Evolutionary conservation across 2,888 invertebrate genomes (phyloP).

Genomic region (Tinea pellionella): DNA sequence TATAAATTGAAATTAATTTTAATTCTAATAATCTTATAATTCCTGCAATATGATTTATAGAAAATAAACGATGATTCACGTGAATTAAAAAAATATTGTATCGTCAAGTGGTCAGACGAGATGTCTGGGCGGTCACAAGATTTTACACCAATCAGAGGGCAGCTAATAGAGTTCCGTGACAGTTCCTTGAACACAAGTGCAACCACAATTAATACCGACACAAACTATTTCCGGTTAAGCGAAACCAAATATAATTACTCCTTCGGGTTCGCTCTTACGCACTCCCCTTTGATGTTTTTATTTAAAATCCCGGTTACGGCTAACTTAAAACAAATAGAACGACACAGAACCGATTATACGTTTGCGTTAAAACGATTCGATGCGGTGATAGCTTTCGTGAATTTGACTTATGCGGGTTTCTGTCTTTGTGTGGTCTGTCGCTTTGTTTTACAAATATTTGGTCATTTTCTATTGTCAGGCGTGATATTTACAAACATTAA

Average conservation of each 20-base stretch:
- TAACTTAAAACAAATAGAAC: conserved; percentile 68
- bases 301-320: conserved; percentile 60
- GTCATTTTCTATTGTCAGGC: background rate
- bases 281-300: conserved; percentile 67
- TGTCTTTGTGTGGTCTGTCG: conserved; percentile 56
- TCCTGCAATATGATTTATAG: too few relatives aligned
- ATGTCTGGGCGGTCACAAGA: background rate
- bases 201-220: conserved; percentile 55
- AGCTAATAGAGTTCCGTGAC: background rate
- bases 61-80: too few relatives aligned
- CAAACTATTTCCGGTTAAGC: conserved; percentile 66
- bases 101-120: background rate
- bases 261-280: conserved; percentile 55
- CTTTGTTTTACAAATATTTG: conserved; percentile 16
- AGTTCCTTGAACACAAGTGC: conserved; percentile 46
- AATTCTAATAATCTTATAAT: too few relatives aligned
- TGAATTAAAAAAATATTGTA: background rate
- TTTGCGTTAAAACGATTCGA: conserved; percentile 64
- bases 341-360: conserved; percentile 59
- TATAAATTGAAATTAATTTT: too few relatives aligned
- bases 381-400: conserved; percentile 59
- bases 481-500: background rate
- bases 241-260: conserved; percentile 66
- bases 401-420: conserved; percentile 40
- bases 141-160: background rate